Base-by-base conservation (phyloP, 2,113 vertebrate genomes). In the Apeltes quadracus region DNA sequence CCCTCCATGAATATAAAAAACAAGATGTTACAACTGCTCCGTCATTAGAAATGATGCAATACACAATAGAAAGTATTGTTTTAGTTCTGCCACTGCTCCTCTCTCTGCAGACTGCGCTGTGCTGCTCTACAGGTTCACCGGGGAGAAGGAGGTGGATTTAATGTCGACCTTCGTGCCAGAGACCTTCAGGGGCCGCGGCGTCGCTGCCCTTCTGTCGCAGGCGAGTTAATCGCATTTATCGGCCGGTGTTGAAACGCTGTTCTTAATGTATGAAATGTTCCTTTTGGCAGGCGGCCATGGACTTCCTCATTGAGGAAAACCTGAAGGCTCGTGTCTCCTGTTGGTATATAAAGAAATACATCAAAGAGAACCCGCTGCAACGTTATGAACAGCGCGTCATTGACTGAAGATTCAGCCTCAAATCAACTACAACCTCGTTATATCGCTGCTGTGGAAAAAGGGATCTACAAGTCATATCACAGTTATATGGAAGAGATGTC, bases 331-430 rank as follows among this genome's bases (percentile, higher is more conserved):
- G 22, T 0, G 59, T 93, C 23, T 93, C 87, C 25, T 94, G 93
- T 25, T 91, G 89, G 92, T 94, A 93, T 78, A 93, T 94, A 18
- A 74, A 90, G 71, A 91, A 90, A 78, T 94, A 90, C 56, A 64
- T 93, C 0, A 57, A 88, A 0, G 84, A 92, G 1, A 78, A 92
- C 15, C 88, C 91, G 1, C 64, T 34, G 3, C 64, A 70, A 13
- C 38, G 18, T 12, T 92, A 91, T 43, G 70, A 89, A 57, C 72
- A 85, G 22, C 69, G 65, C 0, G 50, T 91, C 44, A 65, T 90
- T 86, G 82, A 83, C 44, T 43, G 12, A 12, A 43, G 41, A 43
- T 18, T 43, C 34, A 61, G 65, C 71, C 75, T 79, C 75, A 48
- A 29, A 29, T 44, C 14, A 43, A 12, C 39, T 0, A 22, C 4